phyloP scores from a whole-genome alignment of 2,113 vertebrate species.

The Campylorhamphus procurvoides region DNA sequence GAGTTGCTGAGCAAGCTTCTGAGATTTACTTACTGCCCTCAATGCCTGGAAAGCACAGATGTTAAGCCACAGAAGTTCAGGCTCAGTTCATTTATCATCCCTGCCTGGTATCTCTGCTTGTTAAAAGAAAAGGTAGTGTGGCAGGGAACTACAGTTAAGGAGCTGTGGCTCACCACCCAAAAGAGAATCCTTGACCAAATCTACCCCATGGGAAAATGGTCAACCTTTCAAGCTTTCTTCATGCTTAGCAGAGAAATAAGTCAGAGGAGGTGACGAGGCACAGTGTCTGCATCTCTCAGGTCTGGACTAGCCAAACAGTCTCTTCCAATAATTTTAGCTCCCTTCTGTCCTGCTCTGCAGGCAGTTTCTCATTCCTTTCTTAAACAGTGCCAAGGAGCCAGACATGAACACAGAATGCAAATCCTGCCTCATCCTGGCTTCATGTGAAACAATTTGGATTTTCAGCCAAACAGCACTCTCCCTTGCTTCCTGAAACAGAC shows the following conservation, averaged over 20 bases:
- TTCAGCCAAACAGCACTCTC: neutral
- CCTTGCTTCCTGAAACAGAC: neutral
- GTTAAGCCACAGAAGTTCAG: neutral
- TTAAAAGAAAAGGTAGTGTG: neutral
- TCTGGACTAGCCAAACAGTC: neutral
- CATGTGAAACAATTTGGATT: neutral
- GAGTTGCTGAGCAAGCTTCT: conserved; percentile 20
- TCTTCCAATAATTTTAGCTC: neutral
- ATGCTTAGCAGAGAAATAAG: conserved; percentile 16
- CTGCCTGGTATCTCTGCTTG: neutral
- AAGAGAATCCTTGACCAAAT: neutral
- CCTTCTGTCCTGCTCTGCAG: neutral
- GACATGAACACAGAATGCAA: conserved; percentile 2
- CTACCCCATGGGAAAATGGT: conserved; percentile 1
- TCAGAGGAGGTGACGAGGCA: neutral
- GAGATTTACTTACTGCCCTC: neutral
- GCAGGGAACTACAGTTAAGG: neutral
- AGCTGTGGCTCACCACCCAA: neutral
- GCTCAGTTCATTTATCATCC: neutral
- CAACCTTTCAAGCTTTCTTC: neutral
- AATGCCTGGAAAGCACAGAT: neutral
- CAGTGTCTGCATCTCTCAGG: neutral
- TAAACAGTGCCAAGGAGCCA: conserved; percentile 12
- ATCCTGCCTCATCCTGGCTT: neutral
- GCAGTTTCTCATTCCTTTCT: neutral